Evolutionary conservation across 1,140 invertebrate species (phyloP).

Genomic region (Drosophila trapezifrons): DNA sequence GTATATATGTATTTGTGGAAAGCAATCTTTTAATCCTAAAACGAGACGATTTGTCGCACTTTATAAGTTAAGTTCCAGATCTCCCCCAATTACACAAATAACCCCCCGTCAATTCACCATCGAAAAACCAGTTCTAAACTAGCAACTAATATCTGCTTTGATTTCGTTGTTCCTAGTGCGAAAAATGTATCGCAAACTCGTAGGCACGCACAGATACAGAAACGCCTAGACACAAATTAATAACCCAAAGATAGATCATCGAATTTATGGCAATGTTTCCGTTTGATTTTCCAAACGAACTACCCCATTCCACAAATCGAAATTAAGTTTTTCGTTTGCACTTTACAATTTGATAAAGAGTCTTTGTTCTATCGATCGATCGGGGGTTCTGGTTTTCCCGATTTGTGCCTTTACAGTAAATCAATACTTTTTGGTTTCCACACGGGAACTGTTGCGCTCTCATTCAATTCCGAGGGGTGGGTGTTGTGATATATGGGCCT

Average conservation of each 20-base stretch:
- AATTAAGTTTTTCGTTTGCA: slow-evolving; percentile 28
- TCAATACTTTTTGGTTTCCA: slow-evolving; percentile 33
- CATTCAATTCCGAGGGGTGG: slow-evolving; percentile 2
- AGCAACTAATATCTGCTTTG: slow-evolving; percentile 9
- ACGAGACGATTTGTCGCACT: slow-evolving; percentile 43
- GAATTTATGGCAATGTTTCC: slow-evolving; percentile 16
- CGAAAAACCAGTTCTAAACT: slow-evolving; percentile 29
- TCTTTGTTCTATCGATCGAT: slow-evolving; percentile 10
- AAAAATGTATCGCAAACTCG: slow-evolving; percentile 48
- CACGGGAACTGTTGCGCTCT: slow-evolving; percentile 35
- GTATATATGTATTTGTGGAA: slow-evolving; percentile 4
- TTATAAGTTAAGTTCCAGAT: slow-evolving; percentile 24
- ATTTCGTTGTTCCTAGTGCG: slow-evolving; percentile 8
- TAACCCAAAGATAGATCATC: slow-evolving; percentile 50
- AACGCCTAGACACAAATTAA: slow-evolving; percentile 28
- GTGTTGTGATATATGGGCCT: slow-evolving; percentile 57
- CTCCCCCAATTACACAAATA: slow-evolving; percentile 1
- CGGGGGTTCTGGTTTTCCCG: slow-evolving; percentile 20
- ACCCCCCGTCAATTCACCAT: not conserved
- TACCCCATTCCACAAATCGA: not conserved
- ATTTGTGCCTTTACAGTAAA: slow-evolving; percentile 37
- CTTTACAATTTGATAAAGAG: slow-evolving; percentile 24
- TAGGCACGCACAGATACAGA: slow-evolving; percentile 36
- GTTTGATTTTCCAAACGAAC: slow-evolving; percentile 15
- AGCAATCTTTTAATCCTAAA: slow-evolving; percentile 17